Conservation (phyloP, 2,888 invertebrate genomes). For the Stomorhina lunata region DNA sequence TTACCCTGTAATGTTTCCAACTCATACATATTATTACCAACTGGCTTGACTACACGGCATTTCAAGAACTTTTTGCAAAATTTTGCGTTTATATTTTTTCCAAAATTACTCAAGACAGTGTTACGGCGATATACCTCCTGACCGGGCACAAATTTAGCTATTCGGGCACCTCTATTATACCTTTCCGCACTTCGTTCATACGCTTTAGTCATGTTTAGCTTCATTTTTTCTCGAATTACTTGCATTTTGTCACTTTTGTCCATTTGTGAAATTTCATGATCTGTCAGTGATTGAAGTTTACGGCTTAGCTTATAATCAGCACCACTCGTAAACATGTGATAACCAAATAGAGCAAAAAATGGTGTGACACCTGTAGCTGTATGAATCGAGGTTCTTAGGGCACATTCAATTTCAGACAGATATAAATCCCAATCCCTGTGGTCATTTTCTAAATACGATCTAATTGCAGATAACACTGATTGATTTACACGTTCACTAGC, state of each 20-base stretch:
- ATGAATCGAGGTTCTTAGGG: constrained; percentile 41
- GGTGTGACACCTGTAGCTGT: too few relatives aligned
- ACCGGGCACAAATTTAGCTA: neutral
- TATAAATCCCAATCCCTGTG: constrained; percentile 58
- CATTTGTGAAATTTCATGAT: neutral
- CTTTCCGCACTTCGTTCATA: too few relatives aligned
- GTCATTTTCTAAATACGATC: constrained; percentile 47
- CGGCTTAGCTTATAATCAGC: neutral
- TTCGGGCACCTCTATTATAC: neutral
- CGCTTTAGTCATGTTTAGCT: too few relatives aligned
- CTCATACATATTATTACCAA: too few relatives aligned
- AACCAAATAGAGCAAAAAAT: neutral
- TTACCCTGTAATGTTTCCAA: too few relatives aligned
- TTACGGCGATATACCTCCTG: constrained; percentile 25
- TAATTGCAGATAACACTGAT: constrained; percentile 70
- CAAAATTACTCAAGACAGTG: constrained; percentile 10
- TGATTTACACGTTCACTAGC: too few relatives aligned
- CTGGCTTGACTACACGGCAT: too few relatives aligned
- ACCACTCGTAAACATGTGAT: neutral
- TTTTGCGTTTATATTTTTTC: constrained; percentile 1
- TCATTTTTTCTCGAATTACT: neutral
- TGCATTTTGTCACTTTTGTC: neutral
- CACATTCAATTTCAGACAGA: constrained; percentile 46
- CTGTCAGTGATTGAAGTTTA: neutral
- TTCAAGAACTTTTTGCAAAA: too few relatives aligned